These are phyloP conservation scores for Thereva unica DNA, from an alignment of 2,888 invertebrate species.

Conservation along the genomic window DNA sequence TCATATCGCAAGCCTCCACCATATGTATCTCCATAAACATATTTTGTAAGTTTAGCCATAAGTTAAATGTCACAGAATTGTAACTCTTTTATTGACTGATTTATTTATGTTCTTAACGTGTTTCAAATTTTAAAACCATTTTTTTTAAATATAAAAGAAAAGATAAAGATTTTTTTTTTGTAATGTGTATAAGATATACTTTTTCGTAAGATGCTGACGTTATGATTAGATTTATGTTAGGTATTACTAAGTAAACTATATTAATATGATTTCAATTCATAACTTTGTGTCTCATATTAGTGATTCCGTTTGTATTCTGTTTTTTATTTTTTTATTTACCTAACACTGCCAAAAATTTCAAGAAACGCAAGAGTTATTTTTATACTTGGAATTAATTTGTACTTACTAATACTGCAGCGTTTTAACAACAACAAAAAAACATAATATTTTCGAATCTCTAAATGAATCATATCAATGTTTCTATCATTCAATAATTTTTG, in stretches of 20 bases:
- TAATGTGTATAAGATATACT: no score
- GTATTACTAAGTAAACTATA: no score
- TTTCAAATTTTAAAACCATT: slow-evolving; percentile 4
- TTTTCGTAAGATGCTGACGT: no score
- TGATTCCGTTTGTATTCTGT: slow-evolving; percentile 11
- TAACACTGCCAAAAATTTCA: slow-evolving; percentile 17
- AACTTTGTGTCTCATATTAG: slow-evolving; percentile 6
- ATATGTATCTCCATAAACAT: slow-evolving; percentile 91
- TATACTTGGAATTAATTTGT: background rate
- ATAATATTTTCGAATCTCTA: no score
- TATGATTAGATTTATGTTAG: no score
- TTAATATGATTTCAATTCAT: slow-evolving; percentile 4
- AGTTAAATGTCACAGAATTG: slow-evolving; percentile 25
- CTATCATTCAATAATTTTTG: no score
- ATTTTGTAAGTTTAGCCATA: slow-evolving; percentile 2
- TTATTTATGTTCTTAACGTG: slow-evolving; percentile 19
- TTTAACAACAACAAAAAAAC: no score
- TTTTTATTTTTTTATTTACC: background rate
- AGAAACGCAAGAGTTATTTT: background rate
- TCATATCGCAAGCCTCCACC: slow-evolving; percentile 95
- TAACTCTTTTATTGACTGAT: slow-evolving; percentile 30
- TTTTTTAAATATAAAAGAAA: background rate
- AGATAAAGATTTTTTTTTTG: no score
- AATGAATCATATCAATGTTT: no score
- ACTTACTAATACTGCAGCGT: background rate